These are phyloP conservation scores for Bovichtus variegatus DNA, from an alignment of 2,797 vertebrate species.

Conservation along the genomic window DNA sequence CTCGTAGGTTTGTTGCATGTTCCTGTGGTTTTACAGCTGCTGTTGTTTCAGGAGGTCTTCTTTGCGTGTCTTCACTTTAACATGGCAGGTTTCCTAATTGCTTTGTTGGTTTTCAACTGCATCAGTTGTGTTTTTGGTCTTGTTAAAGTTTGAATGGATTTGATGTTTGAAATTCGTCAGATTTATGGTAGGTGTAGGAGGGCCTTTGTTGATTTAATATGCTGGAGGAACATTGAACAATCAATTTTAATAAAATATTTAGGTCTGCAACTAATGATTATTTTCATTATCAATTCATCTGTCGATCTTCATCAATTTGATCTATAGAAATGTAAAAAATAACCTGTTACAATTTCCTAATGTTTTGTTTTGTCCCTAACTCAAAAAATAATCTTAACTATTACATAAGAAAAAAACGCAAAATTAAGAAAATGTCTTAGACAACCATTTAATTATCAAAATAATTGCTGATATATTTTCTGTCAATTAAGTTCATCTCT, in stretches of 20 bases:
- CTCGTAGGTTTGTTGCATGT: conserved; percentile 33
- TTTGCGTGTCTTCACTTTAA: background rate
- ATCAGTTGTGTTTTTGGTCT: background rate
- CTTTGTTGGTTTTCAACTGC: conserved; percentile 11
- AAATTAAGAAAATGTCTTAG: background rate
- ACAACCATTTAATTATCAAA: background rate
- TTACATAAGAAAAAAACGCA: background rate
- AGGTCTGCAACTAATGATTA: background rate
- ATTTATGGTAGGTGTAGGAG: background rate
- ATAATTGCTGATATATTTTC: background rate
- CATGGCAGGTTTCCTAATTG: background rate
- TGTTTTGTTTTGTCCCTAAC: background rate
- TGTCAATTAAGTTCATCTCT: background rate
- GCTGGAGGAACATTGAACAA: background rate
- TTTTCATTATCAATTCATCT: background rate
- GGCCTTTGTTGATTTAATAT: background rate
- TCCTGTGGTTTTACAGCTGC: conserved; percentile 7
- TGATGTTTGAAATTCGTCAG: background rate
- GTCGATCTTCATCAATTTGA: background rate
- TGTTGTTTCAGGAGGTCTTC: background rate
- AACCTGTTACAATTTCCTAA: background rate
- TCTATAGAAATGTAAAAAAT: background rate
- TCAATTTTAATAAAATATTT: background rate
- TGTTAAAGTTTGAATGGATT: conserved; percentile 7
- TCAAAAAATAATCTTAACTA: background rate